Conservation (phyloP, 2,888 invertebrate genomes). For the Eledona agricola region DNA sequence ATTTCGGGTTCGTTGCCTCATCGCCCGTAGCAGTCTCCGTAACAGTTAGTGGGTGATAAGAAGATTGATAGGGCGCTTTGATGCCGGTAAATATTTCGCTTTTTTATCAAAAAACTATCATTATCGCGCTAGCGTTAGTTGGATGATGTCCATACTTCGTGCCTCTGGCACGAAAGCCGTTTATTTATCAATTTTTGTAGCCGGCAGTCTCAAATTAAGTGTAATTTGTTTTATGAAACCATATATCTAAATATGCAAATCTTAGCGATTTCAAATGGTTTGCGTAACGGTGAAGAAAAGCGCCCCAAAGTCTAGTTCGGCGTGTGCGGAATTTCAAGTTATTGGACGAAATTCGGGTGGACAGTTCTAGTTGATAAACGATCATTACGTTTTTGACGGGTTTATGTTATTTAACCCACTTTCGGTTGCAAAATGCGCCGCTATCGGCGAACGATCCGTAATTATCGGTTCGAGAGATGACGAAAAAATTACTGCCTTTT, state of each 20-base stretch:
- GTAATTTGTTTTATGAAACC: slow-evolving; percentile 12
- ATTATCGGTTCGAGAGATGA: slow-evolving; percentile 8
- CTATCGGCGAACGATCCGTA: slow-evolving; percentile 3
- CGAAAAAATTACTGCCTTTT: slow-evolving; percentile 26
- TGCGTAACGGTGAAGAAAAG: slow-evolving; percentile 27
- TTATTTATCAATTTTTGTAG: slow-evolving; percentile 27
- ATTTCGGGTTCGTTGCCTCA: slow-evolving; percentile 23
- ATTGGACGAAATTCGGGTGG: slow-evolving; percentile 26
- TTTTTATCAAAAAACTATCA: slow-evolving; percentile 10
- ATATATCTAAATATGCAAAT: slow-evolving; percentile 24
- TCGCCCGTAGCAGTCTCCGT: slow-evolving; percentile 22
- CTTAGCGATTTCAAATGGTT: slow-evolving; percentile 3
- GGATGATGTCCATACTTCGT: slow-evolving; percentile 22
- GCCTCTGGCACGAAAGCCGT: slow-evolving; percentile 5
- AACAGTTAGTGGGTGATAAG: slow-evolving; percentile 11
- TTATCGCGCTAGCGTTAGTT: slow-evolving; percentile 3
- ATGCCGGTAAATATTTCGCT: slow-evolving; percentile 10
- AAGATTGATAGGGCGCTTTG: slow-evolving; percentile 15
- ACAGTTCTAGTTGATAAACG: slow-evolving; percentile 31
- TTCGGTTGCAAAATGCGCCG: slow-evolving; percentile 28
- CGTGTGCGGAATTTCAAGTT: slow-evolving; percentile 18
- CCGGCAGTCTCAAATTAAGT: slow-evolving; percentile 14
- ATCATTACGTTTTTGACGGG: slow-evolving; percentile 35
- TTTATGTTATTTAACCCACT: slow-evolving; percentile 34
- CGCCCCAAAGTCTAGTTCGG: slow-evolving; percentile 18